A percentile compares a stretch with the other conserved stretches of the same genome.
phyloP scores from a whole-genome alignment of 2,888 invertebrate species.

The Lysandra coridon region DNA sequence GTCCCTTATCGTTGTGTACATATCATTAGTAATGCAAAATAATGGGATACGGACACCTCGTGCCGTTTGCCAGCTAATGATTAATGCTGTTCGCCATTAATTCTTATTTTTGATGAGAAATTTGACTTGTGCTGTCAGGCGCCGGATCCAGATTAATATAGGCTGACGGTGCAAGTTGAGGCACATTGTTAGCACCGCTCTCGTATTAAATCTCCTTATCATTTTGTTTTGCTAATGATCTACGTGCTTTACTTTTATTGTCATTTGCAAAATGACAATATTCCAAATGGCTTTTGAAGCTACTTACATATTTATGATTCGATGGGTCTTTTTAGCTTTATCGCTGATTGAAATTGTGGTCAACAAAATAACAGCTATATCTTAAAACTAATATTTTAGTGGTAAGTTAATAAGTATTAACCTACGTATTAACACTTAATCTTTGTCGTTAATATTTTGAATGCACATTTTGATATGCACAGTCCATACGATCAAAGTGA shows the following conservation, averaged over 20 bases:
- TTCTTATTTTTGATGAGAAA: constrained; percentile 81
- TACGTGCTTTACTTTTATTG: constrained; percentile 27
- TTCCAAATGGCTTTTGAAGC: not conserved
- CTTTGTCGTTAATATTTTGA: not conserved
- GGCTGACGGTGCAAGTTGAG: constrained; percentile 77
- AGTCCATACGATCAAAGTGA: constrained; percentile 56
- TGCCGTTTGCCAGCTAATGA: constrained; percentile 78
- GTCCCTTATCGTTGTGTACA: constrained; percentile 74
- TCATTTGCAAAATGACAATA: not conserved
- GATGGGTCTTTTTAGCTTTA: not conserved
- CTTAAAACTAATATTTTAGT: not conserved
- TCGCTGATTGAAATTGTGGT: not conserved
- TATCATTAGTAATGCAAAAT: constrained; percentile 81
- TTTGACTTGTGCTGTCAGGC: constrained; percentile 78
- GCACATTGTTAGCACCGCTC: constrained; percentile 55
- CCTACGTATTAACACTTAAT: too few relatives aligned
- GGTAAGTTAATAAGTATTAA: too few relatives aligned
- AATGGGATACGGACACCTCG: constrained; percentile 80
- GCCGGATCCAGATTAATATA: constrained; percentile 78
- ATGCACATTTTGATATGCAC: constrained; percentile 14
- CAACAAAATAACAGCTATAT: not conserved
- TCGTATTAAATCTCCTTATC: constrained; percentile 40
- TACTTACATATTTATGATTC: not conserved
- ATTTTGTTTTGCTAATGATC: constrained; percentile 37
- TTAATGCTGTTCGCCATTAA: constrained; percentile 79